phyloP scores from a whole-genome alignment of 2,113 vertebrate species.

The Pomatorhinus ruficollis region DNA sequence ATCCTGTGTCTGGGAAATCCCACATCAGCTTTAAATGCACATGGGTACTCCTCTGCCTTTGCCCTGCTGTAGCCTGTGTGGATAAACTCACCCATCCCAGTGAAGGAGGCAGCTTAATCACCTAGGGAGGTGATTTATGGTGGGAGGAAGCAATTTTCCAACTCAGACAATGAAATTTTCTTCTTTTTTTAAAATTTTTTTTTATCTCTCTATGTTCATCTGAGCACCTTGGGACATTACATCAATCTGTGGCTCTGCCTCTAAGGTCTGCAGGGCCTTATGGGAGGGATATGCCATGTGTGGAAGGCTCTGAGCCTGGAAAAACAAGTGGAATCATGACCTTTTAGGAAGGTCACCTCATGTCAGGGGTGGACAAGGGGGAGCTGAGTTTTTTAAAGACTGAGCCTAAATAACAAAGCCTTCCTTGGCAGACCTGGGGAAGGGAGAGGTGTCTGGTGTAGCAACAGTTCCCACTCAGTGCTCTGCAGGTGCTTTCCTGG shows the following conservation, averaged over 20 bases:
- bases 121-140: neutral
- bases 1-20: neutral
- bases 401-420: neutral
- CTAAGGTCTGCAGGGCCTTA: neutral
- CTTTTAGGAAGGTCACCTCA: neutral
- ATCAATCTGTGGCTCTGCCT: neutral
- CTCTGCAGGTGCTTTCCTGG: neutral
- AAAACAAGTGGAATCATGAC: neutral
- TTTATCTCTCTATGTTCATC: neutral
- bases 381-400: neutral
- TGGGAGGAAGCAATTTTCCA: neutral
- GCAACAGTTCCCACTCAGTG: neutral
- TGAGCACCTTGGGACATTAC: neutral
- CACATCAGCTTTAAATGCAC: neutral
- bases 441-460: neutral
- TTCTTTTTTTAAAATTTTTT: neutral
- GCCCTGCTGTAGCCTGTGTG: neutral
- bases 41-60: neutral
- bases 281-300: neutral
- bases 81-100: neutral
- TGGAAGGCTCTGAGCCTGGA: neutral
- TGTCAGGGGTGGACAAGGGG: rapidly evolving
- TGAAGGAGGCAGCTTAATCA: neutral
- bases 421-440: neutral
- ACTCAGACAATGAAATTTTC: rapidly evolving